Evolutionary conservation across 37 sponge, comb jelly and placozoan genomes (phyloP), one percentile per base, ranked within the genome.

Genomic region (Cladorhizidae sp.): DNA sequence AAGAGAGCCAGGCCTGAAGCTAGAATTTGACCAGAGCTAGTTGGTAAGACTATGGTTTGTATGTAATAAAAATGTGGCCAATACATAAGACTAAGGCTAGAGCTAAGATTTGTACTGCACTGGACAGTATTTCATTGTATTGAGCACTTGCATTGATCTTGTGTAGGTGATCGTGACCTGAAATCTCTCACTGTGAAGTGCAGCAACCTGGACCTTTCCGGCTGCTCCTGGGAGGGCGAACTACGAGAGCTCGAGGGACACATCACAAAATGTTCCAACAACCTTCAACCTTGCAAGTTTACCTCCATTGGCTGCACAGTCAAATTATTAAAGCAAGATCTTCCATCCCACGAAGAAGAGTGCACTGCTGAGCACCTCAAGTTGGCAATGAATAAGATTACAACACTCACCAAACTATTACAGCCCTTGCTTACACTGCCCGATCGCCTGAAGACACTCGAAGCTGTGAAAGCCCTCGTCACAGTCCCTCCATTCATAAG

Each of bases 221-320:
- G 79, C 20, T 78, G 79, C 17, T 9, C 31, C 1, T 78, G 79
- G 79, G 8, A 2, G n/a, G 79, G 79, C 41, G 79, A 78, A 78
- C 79, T 78, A 6, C n/a, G 75, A 28, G 6, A 75, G 22, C 21
- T 71, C 26, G 49, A 45, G 49, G 38, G 18, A 20, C 72, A 71
- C 14, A 25, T 40, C 2, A 28, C 11, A 25, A 17, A 39, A 42
- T 71, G 72, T 26, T 23, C 49, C 6, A 8, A 3, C 2, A 49
- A 45, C 22, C n/a, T 42, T 41, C n/a, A 36, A 1, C 45, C 49
- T 11, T 71, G 72, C 45, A 2, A 21, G 42, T 71, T 41, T n/a
- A 41, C 72, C 12, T 22, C 25, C 39, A 20, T 71, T 45, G 72
- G 72, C 49, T 71, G 72, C 72, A 71, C 29, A 11, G 26, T 3